Percentiles rank a stretch among this genome's conserved stretches.
phyloP scores from a whole-genome alignment of 1,140 invertebrate species.

The Drosophila seguyi region DNA sequence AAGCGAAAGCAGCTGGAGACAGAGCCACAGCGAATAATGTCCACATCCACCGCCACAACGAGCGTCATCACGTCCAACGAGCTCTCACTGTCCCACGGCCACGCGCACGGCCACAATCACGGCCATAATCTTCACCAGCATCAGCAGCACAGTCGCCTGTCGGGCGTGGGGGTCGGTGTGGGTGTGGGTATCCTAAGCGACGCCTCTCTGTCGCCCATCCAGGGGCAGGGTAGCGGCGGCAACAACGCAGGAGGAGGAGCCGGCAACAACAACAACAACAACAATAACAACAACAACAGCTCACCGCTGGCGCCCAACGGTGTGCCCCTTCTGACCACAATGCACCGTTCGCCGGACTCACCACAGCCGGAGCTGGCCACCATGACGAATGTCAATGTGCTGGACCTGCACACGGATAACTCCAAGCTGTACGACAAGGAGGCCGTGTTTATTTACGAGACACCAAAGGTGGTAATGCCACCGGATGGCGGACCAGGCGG shows the following conservation, averaged over 20 bases:
- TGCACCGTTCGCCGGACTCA: slow-evolving; percentile 86
- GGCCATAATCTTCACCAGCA: slow-evolving; percentile 53
- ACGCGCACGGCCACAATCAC: slow-evolving; percentile 50
- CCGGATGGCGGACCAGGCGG: slow-evolving; percentile 33
- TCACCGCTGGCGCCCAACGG: slow-evolving; percentile 75
- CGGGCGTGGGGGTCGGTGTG: slow-evolving; percentile 53
- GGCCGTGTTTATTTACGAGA: slow-evolving; percentile 83
- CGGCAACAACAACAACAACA: slow-evolving; percentile 45
- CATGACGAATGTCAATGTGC: slow-evolving; percentile 90
- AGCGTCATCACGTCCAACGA: slow-evolving; percentile 84
- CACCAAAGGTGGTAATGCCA: slow-evolving; percentile 80
- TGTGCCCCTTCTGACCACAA: slow-evolving; percentile 72
- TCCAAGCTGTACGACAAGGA: slow-evolving; percentile 84
- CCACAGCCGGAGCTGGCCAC: slow-evolving; percentile 90
- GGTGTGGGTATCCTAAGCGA: slow-evolving; percentile 67
- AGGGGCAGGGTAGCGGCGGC: slow-evolving; percentile 66
- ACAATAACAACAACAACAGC: slow-evolving; percentile 60
- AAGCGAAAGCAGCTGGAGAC: slow-evolving; percentile 16
- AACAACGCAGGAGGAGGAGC: slow-evolving; percentile 59
- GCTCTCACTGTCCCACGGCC: slow-evolving; percentile 66
- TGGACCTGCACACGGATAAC: slow-evolving; percentile 87
- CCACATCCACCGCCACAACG: slow-evolving; percentile 79
- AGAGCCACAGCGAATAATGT: slow-evolving; percentile 59
- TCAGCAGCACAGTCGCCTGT: slow-evolving; percentile 46
- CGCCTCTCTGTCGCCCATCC: slow-evolving; percentile 74